These are phyloP conservation scores for Fregetta grallaria DNA, from an alignment of 2,113 vertebrate species.

Conservation along the genomic window DNA sequence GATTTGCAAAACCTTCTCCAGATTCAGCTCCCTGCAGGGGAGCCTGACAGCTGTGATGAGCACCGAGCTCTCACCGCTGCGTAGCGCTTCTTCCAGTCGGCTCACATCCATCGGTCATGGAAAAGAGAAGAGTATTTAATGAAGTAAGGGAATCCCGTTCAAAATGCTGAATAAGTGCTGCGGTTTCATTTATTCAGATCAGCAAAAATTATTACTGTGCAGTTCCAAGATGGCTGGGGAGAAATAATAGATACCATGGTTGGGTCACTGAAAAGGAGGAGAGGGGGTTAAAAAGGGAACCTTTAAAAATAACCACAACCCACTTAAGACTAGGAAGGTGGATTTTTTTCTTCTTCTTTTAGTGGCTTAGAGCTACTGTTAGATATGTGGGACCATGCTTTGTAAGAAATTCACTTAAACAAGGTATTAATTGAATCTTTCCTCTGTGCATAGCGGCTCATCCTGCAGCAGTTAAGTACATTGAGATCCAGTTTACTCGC, in stretches of 20 bases:
- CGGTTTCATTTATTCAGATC: not conserved
- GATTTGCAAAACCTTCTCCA: not conserved
- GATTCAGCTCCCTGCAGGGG: not conserved
- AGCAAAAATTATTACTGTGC: not conserved
- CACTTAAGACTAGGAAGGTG: not conserved
- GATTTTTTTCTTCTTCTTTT: not conserved
- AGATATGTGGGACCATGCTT: not conserved
- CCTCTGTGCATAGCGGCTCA: not conserved
- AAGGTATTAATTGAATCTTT: not conserved
- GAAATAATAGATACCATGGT: rapidly evolving
- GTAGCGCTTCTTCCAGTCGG: not conserved
- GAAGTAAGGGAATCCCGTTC: not conserved
- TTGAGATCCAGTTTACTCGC: not conserved
- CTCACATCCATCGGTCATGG: not conserved
- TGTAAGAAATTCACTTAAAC: not conserved
- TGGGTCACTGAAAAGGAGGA: not conserved
- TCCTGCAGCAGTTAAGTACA: not conserved
- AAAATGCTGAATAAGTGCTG: not conserved
- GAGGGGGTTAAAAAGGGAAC: not conserved
- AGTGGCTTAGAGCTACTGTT: not conserved
- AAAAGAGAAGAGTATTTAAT: not conserved
- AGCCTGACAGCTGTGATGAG: not conserved
- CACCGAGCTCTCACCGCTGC: not conserved
- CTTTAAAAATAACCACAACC: not conserved
- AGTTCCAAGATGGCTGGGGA: not conserved